Percentiles rank a stretch among this genome's conserved stretches.
Evolutionary conservation across 2,888 invertebrate species (phyloP).

Genomic region (Scelioninae gen. 1): DNA sequence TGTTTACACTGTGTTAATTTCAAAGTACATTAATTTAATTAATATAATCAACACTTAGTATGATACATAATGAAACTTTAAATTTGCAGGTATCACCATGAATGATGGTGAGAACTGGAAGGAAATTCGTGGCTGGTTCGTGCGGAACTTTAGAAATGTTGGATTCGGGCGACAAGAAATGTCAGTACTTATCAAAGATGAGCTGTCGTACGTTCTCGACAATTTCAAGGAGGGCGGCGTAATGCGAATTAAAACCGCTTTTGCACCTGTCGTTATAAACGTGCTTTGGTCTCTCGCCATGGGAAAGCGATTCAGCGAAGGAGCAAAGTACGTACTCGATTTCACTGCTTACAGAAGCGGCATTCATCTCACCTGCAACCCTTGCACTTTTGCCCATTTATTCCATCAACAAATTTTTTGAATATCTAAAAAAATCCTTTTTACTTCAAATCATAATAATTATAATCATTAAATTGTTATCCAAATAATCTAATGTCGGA

Average conservation of each 20-base stretch:
- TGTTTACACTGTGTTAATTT: no score
- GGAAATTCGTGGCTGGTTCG: slow-evolving; percentile 86
- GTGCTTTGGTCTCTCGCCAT: slow-evolving; percentile 88
- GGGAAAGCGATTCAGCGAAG: slow-evolving; percentile 79
- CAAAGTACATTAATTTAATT: no score
- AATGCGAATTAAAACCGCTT: slow-evolving; percentile 76
- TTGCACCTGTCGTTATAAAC: slow-evolving; percentile 87
- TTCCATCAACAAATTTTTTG: no score
- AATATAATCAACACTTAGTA: slow-evolving; percentile 7
- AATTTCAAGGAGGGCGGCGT: slow-evolving; percentile 77
- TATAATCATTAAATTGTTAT: no score
- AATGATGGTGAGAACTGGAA: slow-evolving; percentile 87
- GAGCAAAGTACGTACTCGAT: slow-evolving; percentile 71
- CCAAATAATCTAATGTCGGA: no score
- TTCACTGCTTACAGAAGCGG: slow-evolving; percentile 19
- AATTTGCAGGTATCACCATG: slow-evolving; percentile 86
- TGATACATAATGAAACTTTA: slow-evolving; percentile 20
- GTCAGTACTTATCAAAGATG: slow-evolving; percentile 86
- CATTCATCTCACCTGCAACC: slow-evolving; percentile 32
- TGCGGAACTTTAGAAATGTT: slow-evolving; percentile 85
- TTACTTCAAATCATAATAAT: no score
- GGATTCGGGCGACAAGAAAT: slow-evolving; percentile 86
- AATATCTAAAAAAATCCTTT: no score
- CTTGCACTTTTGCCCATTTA: slow-evolving; percentile 31
- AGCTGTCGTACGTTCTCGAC: slow-evolving; percentile 84